Base-by-base conservation (phyloP, 2,888 invertebrate genomes). In the Drosophila putrida region DNA sequence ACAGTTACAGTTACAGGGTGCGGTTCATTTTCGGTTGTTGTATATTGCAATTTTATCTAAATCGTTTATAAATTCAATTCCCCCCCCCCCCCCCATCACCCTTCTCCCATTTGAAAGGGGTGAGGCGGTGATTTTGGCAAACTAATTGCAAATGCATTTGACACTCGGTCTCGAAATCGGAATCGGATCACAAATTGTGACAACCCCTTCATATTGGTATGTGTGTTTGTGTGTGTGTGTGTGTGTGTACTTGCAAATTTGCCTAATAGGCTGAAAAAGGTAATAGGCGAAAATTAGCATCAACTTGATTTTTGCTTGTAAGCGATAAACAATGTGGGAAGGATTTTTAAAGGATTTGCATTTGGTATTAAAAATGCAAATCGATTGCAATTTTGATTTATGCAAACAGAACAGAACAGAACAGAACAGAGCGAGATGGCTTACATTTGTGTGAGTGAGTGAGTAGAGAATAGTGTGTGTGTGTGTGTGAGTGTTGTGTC, bases 111-210 rank as follows among this genome's bases (percentile, higher is more conserved):
- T 6, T 9, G 28, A 53, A 25, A 27, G 63, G 54, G 53, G 57
- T 51, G 59, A 50, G 44, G 27, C 41, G 57, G 51, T 27, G 76
- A 77, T 76, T 59, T 85, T 79, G 70, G 85, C 86, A 61, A 85
- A 80, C 89, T 82, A 89, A 89, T 84, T 84, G 88, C 90, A 58
- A 88, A 89, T 82, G 80, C 86, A 89, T 89, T 83, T 78, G 79
- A 70, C 71, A 71, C 74, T 83, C 61, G 77, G 66, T 38, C 35
- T 20, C 41, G 38, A 25, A 77, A 77, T 72, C 81, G 81, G 77
- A 77, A 77, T 72, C 81, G 81, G 77, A 77, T 76, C 75, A 80
- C 62, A 63, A 55, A 61, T 62, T 28, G 43, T 78, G 81, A 68
- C 78, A 83, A 78, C 82, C 82, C 82, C 82, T 83, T 83, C 85